These are phyloP conservation scores for Carettochelys insculpta DNA, from an alignment of 2,113 vertebrate species.

Conservation along the genomic window DNA sequence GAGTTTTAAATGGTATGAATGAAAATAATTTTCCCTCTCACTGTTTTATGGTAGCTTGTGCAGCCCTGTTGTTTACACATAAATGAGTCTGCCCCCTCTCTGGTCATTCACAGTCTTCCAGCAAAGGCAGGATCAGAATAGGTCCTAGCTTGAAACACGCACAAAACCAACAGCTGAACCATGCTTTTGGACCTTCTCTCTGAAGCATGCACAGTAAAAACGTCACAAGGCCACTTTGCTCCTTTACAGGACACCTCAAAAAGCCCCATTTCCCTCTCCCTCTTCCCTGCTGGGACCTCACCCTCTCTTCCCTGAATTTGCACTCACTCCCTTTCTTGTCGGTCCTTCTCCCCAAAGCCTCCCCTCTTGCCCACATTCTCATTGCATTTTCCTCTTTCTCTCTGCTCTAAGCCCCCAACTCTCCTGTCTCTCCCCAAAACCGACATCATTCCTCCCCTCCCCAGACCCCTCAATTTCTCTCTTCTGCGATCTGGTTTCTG, in stretches of 20 bases:
- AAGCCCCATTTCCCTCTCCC: not conserved
- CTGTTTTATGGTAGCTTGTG: not conserved
- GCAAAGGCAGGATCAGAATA: not conserved
- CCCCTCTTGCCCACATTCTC: not conserved
- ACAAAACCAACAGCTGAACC: not conserved
- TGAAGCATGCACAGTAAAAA: not conserved
- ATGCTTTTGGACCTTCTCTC: not conserved
- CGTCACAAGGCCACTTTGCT: not conserved
- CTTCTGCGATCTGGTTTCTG: not conserved
- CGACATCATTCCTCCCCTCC: not conserved
- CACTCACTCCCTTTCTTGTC: not conserved
- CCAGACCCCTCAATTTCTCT: not conserved
- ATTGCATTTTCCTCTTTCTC: not conserved
- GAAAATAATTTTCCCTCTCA: not conserved
- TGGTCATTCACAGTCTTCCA: not conserved
- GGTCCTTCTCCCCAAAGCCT: no score
- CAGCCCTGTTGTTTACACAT: not conserved
- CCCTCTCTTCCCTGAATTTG: not conserved
- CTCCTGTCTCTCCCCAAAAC: not conserved
- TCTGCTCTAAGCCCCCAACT: not conserved
- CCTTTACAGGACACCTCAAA: not conserved
- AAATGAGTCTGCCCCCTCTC: not conserved
- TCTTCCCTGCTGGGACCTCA: not conserved
- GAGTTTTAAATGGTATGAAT: not conserved
- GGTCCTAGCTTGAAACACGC: not conserved